Base-by-base conservation (phyloP, 2,113 vertebrate genomes). In the Epinephelus cyanopodus region DNA sequence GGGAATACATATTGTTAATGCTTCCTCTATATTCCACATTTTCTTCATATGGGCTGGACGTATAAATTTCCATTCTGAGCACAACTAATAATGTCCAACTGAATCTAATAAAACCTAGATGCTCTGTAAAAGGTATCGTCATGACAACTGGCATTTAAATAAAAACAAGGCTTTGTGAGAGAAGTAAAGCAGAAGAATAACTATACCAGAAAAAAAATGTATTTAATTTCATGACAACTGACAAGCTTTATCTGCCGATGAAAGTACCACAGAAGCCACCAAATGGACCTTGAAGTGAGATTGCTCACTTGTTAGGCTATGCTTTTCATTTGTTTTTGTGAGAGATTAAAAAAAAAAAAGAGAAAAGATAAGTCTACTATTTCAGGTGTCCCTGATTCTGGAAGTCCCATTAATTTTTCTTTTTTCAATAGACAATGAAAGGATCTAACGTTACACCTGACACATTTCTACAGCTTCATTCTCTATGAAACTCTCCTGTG, bases 1-100 rank as follows among this genome's bases (percentile, higher is more conserved):
- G 25, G 67, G 33, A 42, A 85, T 53, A 48, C 67, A 72, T 78
- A 77, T 74, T 83, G 60, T 86, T 83, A 79, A 71, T 50, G 73
- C 60, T 75, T 78, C 62, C 42, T 63, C 45, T 60, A 33, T 27
- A 66, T 58, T 52, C 10, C 10, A 52, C 72, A 62, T 39, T 80
- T 71, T 17, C 53, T 64, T 88, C 23, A 17, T 21, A 61, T 9
- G 56, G 15, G 29, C n/a, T 78, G 56, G 19, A 64, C 15, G 52
- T 60, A 9, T 61, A 2, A 47, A 56, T 29, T 21, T 61, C 18
- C 27, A 52, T 33, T 8, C 12, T 7, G 21, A 75, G 29, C 23
- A 14, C 11, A 76, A 66, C 54, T 18, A 47, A 61, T 61, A 65
- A 37, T 4, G 37, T 65, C 10, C 17, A 25, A 52, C 2, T 23